Percentiles rank a stretch among this genome's conserved stretches.
Evolutionary conservation across 2,888 invertebrate genomes (phyloP).

Genomic region (Andrena praecox): DNA sequence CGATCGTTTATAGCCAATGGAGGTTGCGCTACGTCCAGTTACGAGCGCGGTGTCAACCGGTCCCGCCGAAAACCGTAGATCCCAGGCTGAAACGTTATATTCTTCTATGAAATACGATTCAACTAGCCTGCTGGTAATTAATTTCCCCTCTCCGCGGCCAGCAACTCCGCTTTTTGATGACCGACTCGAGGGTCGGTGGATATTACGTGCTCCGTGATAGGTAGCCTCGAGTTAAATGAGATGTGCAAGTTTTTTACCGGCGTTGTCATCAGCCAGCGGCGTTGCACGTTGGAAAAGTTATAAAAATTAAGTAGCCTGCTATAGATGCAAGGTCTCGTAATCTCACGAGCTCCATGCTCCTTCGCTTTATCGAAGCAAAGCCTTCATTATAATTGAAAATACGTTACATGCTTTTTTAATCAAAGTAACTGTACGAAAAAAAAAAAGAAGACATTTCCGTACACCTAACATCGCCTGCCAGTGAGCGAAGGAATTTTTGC

Average conservation of each 20-base stretch:
- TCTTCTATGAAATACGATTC: slow-evolving; percentile 41
- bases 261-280: slow-evolving; percentile 28
- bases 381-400: too few relatives aligned
- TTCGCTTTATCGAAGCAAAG: too few relatives aligned
- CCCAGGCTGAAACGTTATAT: slow-evolving; percentile 36
- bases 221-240: slow-evolving; percentile 12
- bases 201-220: slow-evolving; percentile 19
- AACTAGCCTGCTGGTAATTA: slow-evolving; percentile 40
- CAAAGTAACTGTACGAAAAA: too few relatives aligned
- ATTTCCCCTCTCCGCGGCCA: slow-evolving; percentile 39
- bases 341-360: too few relatives aligned
- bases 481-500: too few relatives aligned
- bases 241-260: slow-evolving; percentile 39
- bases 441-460: too few relatives aligned
- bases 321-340: too few relatives aligned
- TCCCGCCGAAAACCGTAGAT: slow-evolving; percentile 64
- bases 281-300: slow-evolving; percentile 27
- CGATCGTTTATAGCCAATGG: slow-evolving; percentile 78
- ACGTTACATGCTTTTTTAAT: too few relatives aligned
- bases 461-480: too few relatives aligned
- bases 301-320: slow-evolving; percentile 4
- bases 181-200: slow-evolving; percentile 16
- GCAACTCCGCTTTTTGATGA: slow-evolving; percentile 19
- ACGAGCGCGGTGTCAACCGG: slow-evolving; percentile 59
- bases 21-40: slow-evolving; percentile 57